Base-by-base conservation (phyloP, 2,888 invertebrate species). In the Apodemia duryi region DNA sequence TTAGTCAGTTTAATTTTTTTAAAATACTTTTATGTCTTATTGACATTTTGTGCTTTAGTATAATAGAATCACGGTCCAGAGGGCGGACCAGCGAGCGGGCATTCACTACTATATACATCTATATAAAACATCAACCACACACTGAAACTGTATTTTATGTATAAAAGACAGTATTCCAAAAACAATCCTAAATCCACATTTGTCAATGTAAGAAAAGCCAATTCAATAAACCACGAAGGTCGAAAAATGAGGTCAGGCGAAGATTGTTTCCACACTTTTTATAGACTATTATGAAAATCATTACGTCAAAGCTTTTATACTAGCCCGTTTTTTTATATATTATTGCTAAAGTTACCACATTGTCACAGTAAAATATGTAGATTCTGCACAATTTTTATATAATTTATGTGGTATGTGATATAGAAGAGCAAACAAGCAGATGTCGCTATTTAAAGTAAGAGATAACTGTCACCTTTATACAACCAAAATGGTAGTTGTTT, bases 161-260 rank as follows among this genome's bases (percentile, higher is more conserved):
- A 13, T 46, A 46, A 13, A 46, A 13, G 13, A 46, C 13, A 46
- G 5, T 46, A 13, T 46, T 46, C 46, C 46, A 46, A 46, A 46
- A n/a, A 46, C 13, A 46, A 46, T 13, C 46, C 46, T 46, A 46
- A 46, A 11, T 43, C 43, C 11, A 43, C 10, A 43, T 28, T 54
- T 29, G 54, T 54, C 54, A 54, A 10, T 29, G 29, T 21, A 29
- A 54, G 29, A 29, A 54, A 10, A 21, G 29, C 21, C 29, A 54
- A 54, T 54, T 54, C 21, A 54, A 54, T 21, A 54, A 54, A 54
- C 21, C 54, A 54, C 29, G 10, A 54, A 54, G 28, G 54, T 54
- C 29, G 54, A 28, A 28, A 54, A 54, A 54, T 54, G 29, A 54
- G 54, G 54, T 54, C 54, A 54, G 21, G 21, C 28, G 28, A 54